A percentile compares a stretch with the other conserved stretches of the same genome.
Conservation (phyloP, 2,113 vertebrate species). For the Hemiprocne comata region DNA sequence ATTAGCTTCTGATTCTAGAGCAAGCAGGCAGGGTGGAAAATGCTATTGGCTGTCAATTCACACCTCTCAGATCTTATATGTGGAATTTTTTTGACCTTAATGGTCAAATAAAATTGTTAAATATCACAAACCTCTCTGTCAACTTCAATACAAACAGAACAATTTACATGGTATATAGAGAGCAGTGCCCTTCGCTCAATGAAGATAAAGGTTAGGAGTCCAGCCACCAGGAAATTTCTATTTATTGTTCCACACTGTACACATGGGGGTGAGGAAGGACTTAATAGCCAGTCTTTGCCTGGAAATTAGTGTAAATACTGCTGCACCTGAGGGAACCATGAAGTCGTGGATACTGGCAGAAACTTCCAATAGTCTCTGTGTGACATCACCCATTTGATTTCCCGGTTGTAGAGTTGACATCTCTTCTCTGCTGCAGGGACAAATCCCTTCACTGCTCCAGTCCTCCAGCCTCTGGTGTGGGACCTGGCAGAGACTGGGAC, state of each 20-base stretch:
- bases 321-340: background rate
- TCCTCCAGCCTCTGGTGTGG: accelerated
- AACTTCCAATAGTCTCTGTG: background rate
- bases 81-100: slow-evolving; percentile 65
- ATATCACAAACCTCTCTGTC: slow-evolving; percentile 69
- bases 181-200: slow-evolving; percentile 50
- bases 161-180: slow-evolving; percentile 69
- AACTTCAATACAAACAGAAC: slow-evolving; percentile 65
- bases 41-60: slow-evolving; percentile 29
- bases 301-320: slow-evolving; percentile 70
- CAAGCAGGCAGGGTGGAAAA: background rate
- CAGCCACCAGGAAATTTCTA: slow-evolving; percentile 62
- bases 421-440: background rate
- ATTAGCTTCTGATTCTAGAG: slow-evolving; percentile 27
- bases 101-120: slow-evolving; percentile 73
- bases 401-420: background rate
- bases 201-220: slow-evolving; percentile 72
- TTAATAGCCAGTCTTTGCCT: slow-evolving; percentile 64
- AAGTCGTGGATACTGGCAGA: slow-evolving; percentile 22
- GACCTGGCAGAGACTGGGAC: background rate
- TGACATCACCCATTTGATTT: background rate
- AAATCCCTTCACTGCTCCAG: background rate
- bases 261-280: slow-evolving; percentile 60
- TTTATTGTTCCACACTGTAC: slow-evolving; percentile 66
- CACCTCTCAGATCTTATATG: slow-evolving; percentile 19